phyloP scores from a whole-genome alignment of 2,797 vertebrate genomes.

The Harpagifer antarcticus region DNA sequence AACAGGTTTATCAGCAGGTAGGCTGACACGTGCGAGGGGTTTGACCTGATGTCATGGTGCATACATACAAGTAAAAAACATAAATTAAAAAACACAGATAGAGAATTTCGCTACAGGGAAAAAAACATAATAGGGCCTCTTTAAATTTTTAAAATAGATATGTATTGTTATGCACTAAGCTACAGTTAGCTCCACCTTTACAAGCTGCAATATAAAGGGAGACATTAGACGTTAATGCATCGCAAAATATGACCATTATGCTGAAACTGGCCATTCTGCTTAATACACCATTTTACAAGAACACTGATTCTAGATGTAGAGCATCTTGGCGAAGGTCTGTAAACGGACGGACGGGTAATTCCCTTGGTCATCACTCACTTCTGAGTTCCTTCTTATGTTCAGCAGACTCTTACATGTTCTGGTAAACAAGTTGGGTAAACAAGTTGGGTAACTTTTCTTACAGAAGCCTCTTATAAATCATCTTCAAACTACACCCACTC shows the following conservation, averaged over 20 bases:
- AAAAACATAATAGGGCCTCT: too few relatives aligned
- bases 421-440: constrained; percentile 58
- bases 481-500: neutral
- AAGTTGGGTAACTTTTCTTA: constrained; percentile 23
- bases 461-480: constrained; percentile 20
- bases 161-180: too few relatives aligned
- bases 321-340: neutral
- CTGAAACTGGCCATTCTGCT: neutral
- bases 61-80: too few relatives aligned
- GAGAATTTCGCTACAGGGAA: too few relatives aligned
- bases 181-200: neutral
- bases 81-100: too few relatives aligned
- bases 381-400: constrained; percentile 50
- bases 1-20: too few relatives aligned
- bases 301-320: neutral
- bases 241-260: neutral
- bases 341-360: constrained; percentile 33
- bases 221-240: too few relatives aligned
- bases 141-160: too few relatives aligned
- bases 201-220: neutral
- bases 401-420: constrained; percentile 17
- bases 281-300: too few relatives aligned
- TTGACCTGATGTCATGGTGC: too few relatives aligned
- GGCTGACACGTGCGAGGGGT: too few relatives aligned
- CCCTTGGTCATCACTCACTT: constrained; percentile 36